Evolutionary conservation across 2,888 invertebrate genomes (phyloP), one percentile per base, ranked within the genome.

Genomic region (Leptogaster cylindrica): DNA sequence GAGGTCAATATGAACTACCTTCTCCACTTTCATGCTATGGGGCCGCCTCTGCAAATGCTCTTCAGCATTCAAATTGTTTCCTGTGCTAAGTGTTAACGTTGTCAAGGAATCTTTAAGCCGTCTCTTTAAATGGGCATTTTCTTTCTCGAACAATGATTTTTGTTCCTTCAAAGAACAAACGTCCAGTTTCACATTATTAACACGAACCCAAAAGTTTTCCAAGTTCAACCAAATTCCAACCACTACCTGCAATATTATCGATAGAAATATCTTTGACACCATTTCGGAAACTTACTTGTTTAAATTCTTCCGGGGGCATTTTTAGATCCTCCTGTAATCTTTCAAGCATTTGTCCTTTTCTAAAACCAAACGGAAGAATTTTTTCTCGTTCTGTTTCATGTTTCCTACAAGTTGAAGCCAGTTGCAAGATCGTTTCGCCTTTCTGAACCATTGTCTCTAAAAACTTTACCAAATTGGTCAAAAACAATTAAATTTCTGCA

Each of bases 141-240:
- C 89, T 58, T 83, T 81, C 4, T 83, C 77, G 39, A 87, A 74
- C 1, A 70, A 61, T 0, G 70, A 66, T 63, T 80, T 79, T 44
- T 79, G 77, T 52, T 79, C 83, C 69, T 74, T 81, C 66, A 85
- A 76, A 6, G 82, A 83, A 25, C 83, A 81, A 50, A 82, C 83
- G 74, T 85, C 87, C 46, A 86, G 77, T 16, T 83, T 74, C 1
- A 84, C 84, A 69, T 84, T 82, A 76, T 87, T 88, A 66, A 83
- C 85, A 8, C 86, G 83, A 67, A 84, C 80, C 85, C 92, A 87
- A 76, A 92, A 91, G 72, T 87, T 88, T 70, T 89, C 88, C 82
- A 92, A 81, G 76, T 87, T 85, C 10, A 82, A 82, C 74, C 86
- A 85, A 52, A 84, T 82, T 48, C 82, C 84, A 70, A 83, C 83